Percentiles rank a stretch among this genome's conserved stretches.
These are phyloP conservation scores for Nephrocerus scutellatus DNA, from an alignment of 2,888 invertebrate genomes.

Conservation along the genomic window DNA sequence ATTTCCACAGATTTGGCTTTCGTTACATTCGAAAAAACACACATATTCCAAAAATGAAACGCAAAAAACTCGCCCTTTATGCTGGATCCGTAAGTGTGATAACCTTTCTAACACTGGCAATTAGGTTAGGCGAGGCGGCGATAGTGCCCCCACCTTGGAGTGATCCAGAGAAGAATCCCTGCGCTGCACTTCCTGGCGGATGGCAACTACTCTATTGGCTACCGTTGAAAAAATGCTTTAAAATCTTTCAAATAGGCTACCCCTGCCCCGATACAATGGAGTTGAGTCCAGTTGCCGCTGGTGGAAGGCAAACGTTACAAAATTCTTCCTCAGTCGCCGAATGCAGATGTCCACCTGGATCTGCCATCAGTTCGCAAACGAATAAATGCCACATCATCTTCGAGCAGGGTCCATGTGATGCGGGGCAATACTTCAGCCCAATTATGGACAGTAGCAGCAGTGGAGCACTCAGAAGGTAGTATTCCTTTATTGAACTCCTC, in stretches of 20 bases:
- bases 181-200: constrained; percentile 69
- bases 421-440: constrained; percentile 71
- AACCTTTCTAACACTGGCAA: constrained; percentile 26
- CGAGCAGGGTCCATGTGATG: constrained; percentile 64
- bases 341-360: constrained; percentile 76
- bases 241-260: constrained; percentile 74
- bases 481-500: too few relatives aligned
- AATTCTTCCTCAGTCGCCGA: constrained; percentile 60
- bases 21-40: too few relatives aligned
- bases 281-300: constrained; percentile 55
- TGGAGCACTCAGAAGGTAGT: too few relatives aligned
- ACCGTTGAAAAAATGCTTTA: constrained; percentile 74
- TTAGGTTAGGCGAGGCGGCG: too few relatives aligned
- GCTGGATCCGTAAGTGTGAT: constrained; percentile 28
- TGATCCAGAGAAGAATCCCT: constrained; percentile 72
- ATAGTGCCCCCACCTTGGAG: constrained; percentile 83
- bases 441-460: too few relatives aligned
- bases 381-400: constrained; percentile 68
- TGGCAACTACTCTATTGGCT: constrained; percentile 86
- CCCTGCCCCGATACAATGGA: constrained; percentile 83
- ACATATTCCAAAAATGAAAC: too few relatives aligned
- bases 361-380: constrained; percentile 62
- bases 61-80: constrained; percentile 35
- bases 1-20: too few relatives aligned
- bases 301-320: constrained; percentile 41